phyloP scores from a whole-genome alignment of 2,888 invertebrate species.

The Cephalotes varians region DNA sequence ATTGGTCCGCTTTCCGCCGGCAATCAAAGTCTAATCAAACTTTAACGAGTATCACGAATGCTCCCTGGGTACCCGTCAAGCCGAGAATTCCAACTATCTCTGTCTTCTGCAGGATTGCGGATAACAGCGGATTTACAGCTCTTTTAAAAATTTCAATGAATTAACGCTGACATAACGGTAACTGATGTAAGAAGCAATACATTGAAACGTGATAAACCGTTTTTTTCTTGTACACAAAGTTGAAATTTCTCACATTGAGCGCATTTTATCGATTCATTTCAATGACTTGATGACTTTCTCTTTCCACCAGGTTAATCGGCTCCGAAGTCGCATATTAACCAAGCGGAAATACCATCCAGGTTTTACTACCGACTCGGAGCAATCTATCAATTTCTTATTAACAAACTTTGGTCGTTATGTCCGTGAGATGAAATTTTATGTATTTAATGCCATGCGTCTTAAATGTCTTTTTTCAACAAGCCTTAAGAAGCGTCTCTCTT shows the following conservation, averaged over 20 bases:
- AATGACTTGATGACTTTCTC: conserved; percentile 1
- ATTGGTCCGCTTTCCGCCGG: conserved; percentile 72
- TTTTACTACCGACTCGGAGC: conserved; percentile 13
- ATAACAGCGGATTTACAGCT: conserved; percentile 57
- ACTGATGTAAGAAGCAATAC: conserved; percentile 21
- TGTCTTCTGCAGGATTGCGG: conserved; percentile 46
- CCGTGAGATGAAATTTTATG: conserved; percentile 27
- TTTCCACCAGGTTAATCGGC: background rate
- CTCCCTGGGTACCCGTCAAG: conserved; percentile 61
- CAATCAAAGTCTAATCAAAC: conserved; percentile 81
- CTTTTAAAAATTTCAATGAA: conserved; percentile 57
- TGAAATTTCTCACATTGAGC: background rate
- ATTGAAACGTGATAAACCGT: conserved; percentile 23
- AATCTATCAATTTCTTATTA: conserved; percentile 43
- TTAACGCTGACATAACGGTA: conserved; percentile 1
- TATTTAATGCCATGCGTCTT: conserved; percentile 37
- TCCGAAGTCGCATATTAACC: conserved; percentile 1
- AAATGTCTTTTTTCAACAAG: conserved; percentile 20
- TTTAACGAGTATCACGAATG: conserved; percentile 77
- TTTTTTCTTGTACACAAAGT: background rate
- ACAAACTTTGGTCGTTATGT: conserved; percentile 46
- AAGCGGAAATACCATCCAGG: background rate
- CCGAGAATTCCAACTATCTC: conserved; percentile 56
- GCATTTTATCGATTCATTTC: conserved; percentile 31
- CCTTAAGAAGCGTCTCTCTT: conserved; percentile 35